These are phyloP conservation scores for Pseudorasbora parva DNA, from an alignment of 2,113 vertebrate species.

Conservation along the genomic window DNA sequence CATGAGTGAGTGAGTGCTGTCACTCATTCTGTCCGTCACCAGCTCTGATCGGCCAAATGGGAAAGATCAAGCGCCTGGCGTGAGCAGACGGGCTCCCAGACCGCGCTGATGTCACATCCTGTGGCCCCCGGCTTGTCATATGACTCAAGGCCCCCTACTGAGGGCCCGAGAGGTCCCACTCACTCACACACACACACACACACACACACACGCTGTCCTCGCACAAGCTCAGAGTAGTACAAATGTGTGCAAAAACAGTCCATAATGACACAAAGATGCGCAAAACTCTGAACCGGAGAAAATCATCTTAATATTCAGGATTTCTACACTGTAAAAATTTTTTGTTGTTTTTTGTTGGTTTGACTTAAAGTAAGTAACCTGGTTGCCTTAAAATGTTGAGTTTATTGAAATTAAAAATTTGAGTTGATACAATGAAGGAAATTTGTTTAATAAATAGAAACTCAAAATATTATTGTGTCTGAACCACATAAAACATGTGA, in stretches of 20 bases:
- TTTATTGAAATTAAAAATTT: too few relatives aligned
- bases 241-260: conserved; percentile 25
- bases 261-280: background rate
- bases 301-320: too few relatives aligned
- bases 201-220: background rate
- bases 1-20: conserved; percentile 68
- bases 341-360: too few relatives aligned
- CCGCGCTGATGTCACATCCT: conserved; percentile 75
- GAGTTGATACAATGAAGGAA: too few relatives aligned
- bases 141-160: conserved; percentile 78
- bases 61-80: conserved; percentile 82
- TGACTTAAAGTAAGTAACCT: too few relatives aligned
- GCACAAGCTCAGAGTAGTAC: conserved; percentile 31
- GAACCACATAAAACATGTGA: too few relatives aligned
- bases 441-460: too few relatives aligned
- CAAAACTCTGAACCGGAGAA: background rate
- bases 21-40: conserved; percentile 77
- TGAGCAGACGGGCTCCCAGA: conserved; percentile 79
- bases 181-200: conserved; percentile 16
- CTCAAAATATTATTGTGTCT: too few relatives aligned
- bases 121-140: conserved; percentile 77
- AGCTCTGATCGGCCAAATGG: conserved; percentile 77
- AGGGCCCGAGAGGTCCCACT: conserved; percentile 67
- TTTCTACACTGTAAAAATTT: too few relatives aligned
- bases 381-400: too few relatives aligned